phyloP scores from a whole-genome alignment of 1,140 invertebrate genomes.

The Antheraea mylitta region DNA sequence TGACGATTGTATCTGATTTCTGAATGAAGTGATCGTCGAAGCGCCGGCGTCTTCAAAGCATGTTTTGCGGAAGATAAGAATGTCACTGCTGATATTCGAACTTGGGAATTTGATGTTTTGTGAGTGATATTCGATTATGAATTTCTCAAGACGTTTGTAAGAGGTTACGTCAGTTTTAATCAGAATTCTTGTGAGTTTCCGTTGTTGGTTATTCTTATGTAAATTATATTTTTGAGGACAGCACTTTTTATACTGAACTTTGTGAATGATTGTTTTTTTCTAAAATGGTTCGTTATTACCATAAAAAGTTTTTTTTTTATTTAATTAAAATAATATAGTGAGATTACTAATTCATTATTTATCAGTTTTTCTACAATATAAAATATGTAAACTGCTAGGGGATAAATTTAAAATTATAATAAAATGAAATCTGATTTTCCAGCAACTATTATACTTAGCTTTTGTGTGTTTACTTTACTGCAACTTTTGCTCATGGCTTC shows the following conservation, averaged over 20 bases:
- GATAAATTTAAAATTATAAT: no score
- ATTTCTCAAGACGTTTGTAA: neutral
- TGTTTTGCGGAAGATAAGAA: neutral
- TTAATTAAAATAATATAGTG: no score
- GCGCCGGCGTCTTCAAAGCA: constrained; percentile 4
- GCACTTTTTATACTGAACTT: neutral
- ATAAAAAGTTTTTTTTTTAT: no score
- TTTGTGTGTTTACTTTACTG: no score
- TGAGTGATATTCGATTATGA: neutral
- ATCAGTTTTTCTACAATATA: no score
- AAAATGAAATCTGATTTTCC: no score
- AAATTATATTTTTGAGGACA: neutral
- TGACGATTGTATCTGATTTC: constrained; percentile 9
- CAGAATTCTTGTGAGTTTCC: neutral
- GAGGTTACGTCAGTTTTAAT: neutral
- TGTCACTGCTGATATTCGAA: neutral
- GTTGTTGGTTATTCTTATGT: neutral
- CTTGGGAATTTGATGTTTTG: neutral
- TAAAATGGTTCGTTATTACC: no score
- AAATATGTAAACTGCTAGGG: no score
- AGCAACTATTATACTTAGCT: no score
- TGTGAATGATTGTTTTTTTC: no score
- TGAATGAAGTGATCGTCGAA: neutral
- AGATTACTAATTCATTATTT: no score
- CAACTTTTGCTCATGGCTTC: no score